Evolutionary conservation across 2,113 vertebrate genomes (phyloP).

Genomic region (Thalassoma bifasciatum): DNA sequence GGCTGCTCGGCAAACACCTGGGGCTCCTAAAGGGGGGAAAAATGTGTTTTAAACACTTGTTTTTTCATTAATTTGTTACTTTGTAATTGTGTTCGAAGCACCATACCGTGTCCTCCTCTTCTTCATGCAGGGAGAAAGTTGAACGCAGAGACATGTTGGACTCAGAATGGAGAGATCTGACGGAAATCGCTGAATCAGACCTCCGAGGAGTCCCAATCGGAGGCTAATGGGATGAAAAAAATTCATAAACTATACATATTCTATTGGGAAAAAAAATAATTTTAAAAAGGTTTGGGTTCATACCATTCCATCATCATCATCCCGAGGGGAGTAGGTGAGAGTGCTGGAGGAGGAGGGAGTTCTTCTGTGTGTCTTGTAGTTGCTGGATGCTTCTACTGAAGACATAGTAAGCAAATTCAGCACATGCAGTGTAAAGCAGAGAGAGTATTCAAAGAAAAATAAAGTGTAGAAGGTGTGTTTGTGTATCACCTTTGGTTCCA

Average conservation of each 20-base stretch:
- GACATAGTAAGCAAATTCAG: not conserved
- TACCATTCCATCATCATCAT: slow-evolving; percentile 97
- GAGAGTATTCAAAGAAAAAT: not conserved
- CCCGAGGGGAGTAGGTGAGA: slow-evolving; percentile 91
- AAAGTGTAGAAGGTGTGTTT: not conserved
- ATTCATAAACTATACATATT: not conserved
- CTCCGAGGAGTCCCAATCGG: slow-evolving; percentile 93
- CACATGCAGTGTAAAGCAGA: not conserved
- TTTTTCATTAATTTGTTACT: no score
- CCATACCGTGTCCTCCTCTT: slow-evolving; percentile 96
- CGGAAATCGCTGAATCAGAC: slow-evolving; percentile 95
- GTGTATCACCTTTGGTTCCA: slow-evolving; percentile 90
- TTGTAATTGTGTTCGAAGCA: no score
- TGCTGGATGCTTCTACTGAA: slow-evolving; percentile 88
- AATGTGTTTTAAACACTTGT: no score
- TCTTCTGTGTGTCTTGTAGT: slow-evolving; percentile 93
- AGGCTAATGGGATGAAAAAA: slow-evolving; percentile 79
- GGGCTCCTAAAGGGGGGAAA: slow-evolving; percentile 85
- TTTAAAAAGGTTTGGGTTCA: slow-evolving; percentile 20
- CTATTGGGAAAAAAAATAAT: not conserved
- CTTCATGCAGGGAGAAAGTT: slow-evolving; percentile 96
- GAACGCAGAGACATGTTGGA: slow-evolving; percentile 99
- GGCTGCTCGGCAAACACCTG: slow-evolving; percentile 98
- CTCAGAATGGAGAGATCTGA: slow-evolving; percentile 96
- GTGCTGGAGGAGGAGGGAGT: slow-evolving; percentile 96